A percentile compares a stretch with the other conserved stretches of the same genome.
These are phyloP conservation scores for Speoplatyrhinus poulsoni DNA, from an alignment of 2,113 vertebrate species.

Conservation along the genomic window DNA sequence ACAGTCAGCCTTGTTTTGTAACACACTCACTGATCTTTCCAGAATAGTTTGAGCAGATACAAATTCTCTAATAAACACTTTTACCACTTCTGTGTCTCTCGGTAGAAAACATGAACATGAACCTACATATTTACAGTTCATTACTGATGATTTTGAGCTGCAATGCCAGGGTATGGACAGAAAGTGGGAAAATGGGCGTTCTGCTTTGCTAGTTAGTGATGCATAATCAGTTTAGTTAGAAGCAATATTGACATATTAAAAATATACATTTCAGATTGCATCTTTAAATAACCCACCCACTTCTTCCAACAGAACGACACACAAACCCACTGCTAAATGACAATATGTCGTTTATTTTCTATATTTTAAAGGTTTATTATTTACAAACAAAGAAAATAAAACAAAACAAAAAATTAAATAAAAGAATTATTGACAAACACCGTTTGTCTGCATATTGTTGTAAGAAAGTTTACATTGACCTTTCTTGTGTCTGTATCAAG, in stretches of 20 bases:
- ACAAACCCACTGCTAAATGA: constrained; percentile 70
- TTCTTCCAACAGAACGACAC: constrained; percentile 44
- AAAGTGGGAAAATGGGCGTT: no score
- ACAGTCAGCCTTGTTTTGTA: neutral
- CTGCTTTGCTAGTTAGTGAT: no score
- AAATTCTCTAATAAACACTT: neutral
- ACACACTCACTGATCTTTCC: neutral
- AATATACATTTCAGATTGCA: neutral
- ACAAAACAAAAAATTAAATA: constrained; percentile 65
- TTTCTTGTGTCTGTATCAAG: constrained; percentile 74
- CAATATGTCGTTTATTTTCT: constrained; percentile 83
- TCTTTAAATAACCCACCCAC: neutral
- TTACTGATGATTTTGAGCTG: no score
- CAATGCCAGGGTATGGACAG: no score
- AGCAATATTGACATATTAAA: neutral
- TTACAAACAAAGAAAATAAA: constrained; percentile 81
- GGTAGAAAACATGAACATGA: no score
- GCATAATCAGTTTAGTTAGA: neutral
- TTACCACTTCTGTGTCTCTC: constrained; percentile 7
- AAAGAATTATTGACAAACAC: constrained; percentile 78
- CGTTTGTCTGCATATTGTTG: constrained; percentile 85
- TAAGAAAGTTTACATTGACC: constrained; percentile 82
- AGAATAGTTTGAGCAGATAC: neutral
- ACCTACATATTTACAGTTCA: no score
- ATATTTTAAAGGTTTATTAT: constrained; percentile 85